A percentile compares a stretch with the other conserved stretches of the same genome.
These are phyloP conservation scores for Cyprinodon diabolis DNA, from an alignment of 2,797 vertebrate species.

Conservation along the genomic window DNA sequence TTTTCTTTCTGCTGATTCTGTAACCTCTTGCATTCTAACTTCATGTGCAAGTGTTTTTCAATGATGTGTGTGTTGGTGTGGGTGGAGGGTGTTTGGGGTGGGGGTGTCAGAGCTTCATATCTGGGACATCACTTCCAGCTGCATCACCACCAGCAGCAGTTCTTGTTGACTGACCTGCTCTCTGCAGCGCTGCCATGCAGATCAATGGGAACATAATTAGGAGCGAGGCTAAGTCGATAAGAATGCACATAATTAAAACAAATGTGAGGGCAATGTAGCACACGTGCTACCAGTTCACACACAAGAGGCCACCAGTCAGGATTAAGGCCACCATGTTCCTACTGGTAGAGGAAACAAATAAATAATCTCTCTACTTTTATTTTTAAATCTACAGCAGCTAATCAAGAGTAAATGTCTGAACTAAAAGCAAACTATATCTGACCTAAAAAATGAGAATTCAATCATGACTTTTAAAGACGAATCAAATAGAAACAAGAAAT, in stretches of 20 bases:
- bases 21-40: not conserved
- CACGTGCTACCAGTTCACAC: constrained; percentile 49
- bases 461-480: not conserved
- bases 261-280: constrained; percentile 41
- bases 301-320: constrained; percentile 26
- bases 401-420: not conserved
- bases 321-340: not conserved
- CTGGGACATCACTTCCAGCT: constrained; percentile 18
- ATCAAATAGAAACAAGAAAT: not conserved
- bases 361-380: not conserved
- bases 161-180: constrained; percentile 65
- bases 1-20: not conserved
- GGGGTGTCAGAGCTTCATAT: constrained; percentile 15
- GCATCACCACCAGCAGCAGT: constrained; percentile 22
- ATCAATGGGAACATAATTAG: constrained; percentile 84
- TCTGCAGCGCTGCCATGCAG: constrained; percentile 30
- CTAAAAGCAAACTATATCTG: too few relatives aligned
- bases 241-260: constrained; percentile 73
- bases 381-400: not conserved
- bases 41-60: not conserved
- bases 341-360: not conserved
- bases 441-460: not conserved
- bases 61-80: not conserved
- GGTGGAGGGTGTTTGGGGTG: constrained; percentile 7
- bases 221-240: constrained; percentile 60